Conservation (phyloP, 1,140 invertebrate genomes). For the Ooceraea biroi region DNA sequence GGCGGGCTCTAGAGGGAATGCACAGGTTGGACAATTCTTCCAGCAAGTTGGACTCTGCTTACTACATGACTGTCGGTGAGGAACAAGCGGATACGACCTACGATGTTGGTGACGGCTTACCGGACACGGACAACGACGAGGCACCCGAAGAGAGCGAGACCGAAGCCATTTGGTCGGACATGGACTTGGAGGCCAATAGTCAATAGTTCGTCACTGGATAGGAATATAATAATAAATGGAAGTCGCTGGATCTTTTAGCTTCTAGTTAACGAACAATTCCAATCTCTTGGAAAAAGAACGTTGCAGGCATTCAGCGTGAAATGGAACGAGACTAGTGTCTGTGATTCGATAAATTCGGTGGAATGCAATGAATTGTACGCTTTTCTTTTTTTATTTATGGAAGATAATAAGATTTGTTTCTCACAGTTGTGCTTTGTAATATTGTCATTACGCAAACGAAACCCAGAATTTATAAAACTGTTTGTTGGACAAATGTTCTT, state of each 20-base stretch:
- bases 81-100: conserved; percentile 88
- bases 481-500: too few species aligned
- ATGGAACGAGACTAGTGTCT: conserved; percentile 17
- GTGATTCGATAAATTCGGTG: not conserved
- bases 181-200: conserved; percentile 87
- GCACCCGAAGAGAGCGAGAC: conserved; percentile 88
- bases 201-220: conserved; percentile 74
- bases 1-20: conserved; percentile 90
- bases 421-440: too few species aligned
- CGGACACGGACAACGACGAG: conserved; percentile 85
- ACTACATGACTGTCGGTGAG: conserved; percentile 86
- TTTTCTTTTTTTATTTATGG: too few species aligned
- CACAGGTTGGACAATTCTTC: conserved; percentile 89
- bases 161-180: conserved; percentile 88
- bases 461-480: too few species aligned
- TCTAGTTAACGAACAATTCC: not conserved
- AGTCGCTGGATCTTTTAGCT: not conserved
- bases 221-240: not conserved
- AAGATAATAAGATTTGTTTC: too few species aligned
- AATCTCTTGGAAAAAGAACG: not conserved
- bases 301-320: not conserved
- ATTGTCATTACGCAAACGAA: too few species aligned
- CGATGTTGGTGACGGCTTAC: conserved; percentile 87
- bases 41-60: conserved; percentile 86
- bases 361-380: too few species aligned